Evolutionary conservation across 2,797 vertebrate genomes (phyloP).

Genomic region (Sebastes trivittatus): DNA sequence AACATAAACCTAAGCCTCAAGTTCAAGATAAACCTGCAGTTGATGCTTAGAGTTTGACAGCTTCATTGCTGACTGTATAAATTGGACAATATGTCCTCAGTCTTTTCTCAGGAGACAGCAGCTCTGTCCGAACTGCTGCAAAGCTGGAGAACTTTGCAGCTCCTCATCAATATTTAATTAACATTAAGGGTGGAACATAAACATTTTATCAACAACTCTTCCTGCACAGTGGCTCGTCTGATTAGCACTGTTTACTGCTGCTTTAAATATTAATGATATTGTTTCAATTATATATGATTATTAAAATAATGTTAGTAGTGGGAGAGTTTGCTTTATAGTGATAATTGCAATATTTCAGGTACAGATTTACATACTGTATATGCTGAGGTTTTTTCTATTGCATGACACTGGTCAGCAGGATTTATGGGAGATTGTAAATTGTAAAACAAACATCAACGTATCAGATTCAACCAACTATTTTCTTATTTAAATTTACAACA

Average conservation of each 20-base stretch:
- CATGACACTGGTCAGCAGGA: not conserved
- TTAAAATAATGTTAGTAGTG: not conserved
- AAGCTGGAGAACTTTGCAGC: conserved; percentile 51
- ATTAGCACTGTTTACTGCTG: conserved; percentile 4
- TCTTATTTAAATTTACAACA: not conserved
- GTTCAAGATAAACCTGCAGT: not conserved
- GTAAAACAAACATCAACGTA: not conserved
- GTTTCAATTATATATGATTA: not conserved
- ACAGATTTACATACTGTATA: not conserved
- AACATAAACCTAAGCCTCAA: not conserved
- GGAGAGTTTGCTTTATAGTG: not conserved
- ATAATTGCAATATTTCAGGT: not conserved
- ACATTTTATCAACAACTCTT: conserved; percentile 67
- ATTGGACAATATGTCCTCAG: conserved; percentile 9
- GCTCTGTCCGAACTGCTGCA: conserved; percentile 17
- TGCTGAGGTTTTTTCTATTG: not conserved
- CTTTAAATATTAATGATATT: conserved; percentile 27
- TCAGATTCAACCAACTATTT: not conserved
- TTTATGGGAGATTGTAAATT: not conserved
- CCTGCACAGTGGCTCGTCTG: conserved; percentile 19
- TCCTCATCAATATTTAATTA: conserved; percentile 66
- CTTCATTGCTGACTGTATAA: not conserved
- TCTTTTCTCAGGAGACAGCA: conserved; percentile 1
- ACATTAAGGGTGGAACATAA: conserved; percentile 59
- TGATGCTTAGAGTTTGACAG: not conserved